Percentiles rank a stretch among this genome's conserved stretches.
phyloP scores from a whole-genome alignment of 2,113 vertebrate genomes.

The Nyctereutes procyonoides region DNA sequence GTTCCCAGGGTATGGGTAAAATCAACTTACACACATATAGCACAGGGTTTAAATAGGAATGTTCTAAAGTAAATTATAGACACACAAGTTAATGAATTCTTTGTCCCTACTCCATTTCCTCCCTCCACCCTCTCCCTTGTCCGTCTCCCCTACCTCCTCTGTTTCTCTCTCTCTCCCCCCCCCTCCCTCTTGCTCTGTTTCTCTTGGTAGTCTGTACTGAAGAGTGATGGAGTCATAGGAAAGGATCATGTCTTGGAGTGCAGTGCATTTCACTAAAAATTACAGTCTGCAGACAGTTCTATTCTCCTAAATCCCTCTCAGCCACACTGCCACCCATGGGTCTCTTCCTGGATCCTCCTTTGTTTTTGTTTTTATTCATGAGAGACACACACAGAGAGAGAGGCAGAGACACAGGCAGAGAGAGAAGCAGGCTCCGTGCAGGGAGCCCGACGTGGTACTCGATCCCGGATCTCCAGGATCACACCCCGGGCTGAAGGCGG shows the following conservation, averaged over 20 bases:
- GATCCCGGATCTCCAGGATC: too few species aligned
- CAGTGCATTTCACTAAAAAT: background rate
- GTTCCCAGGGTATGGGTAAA: background rate
- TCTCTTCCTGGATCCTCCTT: background rate
- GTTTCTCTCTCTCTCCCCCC: fast-evolving
- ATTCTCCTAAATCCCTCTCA: background rate
- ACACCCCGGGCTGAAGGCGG: too few species aligned
- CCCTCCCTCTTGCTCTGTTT: background rate
- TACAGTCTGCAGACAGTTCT: background rate
- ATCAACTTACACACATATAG: background rate
- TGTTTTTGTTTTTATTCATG: too few species aligned
- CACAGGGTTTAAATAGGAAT: background rate
- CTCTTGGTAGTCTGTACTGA: background rate
- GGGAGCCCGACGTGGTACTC: too few species aligned
- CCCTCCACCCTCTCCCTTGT: background rate
- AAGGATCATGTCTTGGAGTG: background rate
- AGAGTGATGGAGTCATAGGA: background rate
- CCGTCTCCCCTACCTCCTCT: too few species aligned
- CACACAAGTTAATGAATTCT: background rate
- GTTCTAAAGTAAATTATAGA: background rate
- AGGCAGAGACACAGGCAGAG: too few species aligned
- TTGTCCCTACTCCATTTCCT: background rate
- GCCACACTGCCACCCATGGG: background rate
- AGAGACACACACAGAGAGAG: too few species aligned
- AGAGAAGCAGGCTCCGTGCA: too few species aligned